phyloP scores from a whole-genome alignment of 2,113 vertebrate species.

The Panthera leo region DNA sequence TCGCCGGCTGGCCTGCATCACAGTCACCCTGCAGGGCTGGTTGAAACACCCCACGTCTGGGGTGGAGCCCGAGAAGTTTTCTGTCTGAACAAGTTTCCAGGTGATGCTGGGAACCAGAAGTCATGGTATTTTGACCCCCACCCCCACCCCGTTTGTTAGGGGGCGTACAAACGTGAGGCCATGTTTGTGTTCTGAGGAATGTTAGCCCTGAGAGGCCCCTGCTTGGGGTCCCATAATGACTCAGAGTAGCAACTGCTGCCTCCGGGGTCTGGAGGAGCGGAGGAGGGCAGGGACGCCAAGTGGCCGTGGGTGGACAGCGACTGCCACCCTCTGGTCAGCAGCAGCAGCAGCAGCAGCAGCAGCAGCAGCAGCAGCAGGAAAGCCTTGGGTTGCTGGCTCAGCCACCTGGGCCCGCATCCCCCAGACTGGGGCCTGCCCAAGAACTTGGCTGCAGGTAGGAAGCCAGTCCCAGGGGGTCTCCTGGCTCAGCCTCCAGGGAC shows the following conservation, averaged over 20 bases:
- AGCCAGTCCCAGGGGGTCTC: background rate
- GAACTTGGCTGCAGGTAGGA: background rate
- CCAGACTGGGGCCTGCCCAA: background rate
- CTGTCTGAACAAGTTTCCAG: background rate
- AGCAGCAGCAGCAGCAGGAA: background rate
- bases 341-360: background rate
- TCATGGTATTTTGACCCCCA: background rate
- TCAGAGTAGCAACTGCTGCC: background rate
- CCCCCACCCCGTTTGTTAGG: background rate
- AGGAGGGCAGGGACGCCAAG: accelerated
- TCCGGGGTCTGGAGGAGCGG: background rate
- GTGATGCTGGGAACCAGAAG: background rate
- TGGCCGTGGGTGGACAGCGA: background rate
- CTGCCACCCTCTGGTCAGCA: slow-evolving; percentile 58
- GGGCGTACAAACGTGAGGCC: too few relatives aligned
- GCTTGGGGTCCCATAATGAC: background rate
- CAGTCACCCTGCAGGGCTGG: background rate
- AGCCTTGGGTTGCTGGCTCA: background rate
- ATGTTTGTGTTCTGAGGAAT: background rate
- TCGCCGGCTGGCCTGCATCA: background rate
- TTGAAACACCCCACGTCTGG: background rate
- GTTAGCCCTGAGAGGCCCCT: background rate
- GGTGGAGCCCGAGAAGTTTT: background rate
- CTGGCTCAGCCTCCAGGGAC: background rate
- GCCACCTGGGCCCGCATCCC: background rate